Evolutionary conservation across 2,113 vertebrate genomes (phyloP).

Genomic region (Lycaon pictus): DNA sequence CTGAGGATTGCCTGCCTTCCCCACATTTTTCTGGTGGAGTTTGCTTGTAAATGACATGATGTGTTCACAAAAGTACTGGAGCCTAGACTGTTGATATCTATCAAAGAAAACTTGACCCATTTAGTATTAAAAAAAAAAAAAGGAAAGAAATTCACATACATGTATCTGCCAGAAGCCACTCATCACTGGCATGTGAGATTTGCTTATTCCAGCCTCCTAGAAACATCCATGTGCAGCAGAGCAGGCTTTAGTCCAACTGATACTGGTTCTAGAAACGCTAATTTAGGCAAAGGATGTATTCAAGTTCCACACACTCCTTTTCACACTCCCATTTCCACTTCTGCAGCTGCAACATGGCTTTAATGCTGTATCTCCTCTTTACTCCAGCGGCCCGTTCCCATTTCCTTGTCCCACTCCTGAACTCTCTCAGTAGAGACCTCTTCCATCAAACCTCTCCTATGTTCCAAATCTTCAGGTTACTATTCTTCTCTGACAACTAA

Average conservation of each 20-base stretch:
- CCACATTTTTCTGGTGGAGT: not conserved
- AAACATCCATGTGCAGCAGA: not conserved
- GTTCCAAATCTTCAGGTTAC: not conserved
- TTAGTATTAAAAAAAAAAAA: not conserved
- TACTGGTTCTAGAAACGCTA: not conserved
- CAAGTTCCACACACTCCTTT: not conserved
- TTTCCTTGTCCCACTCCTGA: not conserved
- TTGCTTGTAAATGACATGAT: not conserved
- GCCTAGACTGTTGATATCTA: not conserved
- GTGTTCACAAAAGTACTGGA: not conserved
- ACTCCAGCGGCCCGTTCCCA: not conserved
- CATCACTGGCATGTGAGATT: not conserved
- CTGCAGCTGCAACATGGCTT: not conserved
- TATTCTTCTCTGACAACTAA: not conserved
- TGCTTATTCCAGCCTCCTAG: not conserved
- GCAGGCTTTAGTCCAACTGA: not conserved
- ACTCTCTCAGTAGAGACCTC: not conserved
- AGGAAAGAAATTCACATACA: not conserved
- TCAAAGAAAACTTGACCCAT: not conserved
- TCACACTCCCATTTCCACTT: not conserved
- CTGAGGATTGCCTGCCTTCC: conserved; percentile 33
- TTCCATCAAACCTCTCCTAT: not conserved
- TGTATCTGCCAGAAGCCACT: not conserved
- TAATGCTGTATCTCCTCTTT: not conserved
- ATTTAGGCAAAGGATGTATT: not conserved